Evolutionary conservation across 2,888 invertebrate species (phyloP).

Genomic region (Ectobius pallidus): DNA sequence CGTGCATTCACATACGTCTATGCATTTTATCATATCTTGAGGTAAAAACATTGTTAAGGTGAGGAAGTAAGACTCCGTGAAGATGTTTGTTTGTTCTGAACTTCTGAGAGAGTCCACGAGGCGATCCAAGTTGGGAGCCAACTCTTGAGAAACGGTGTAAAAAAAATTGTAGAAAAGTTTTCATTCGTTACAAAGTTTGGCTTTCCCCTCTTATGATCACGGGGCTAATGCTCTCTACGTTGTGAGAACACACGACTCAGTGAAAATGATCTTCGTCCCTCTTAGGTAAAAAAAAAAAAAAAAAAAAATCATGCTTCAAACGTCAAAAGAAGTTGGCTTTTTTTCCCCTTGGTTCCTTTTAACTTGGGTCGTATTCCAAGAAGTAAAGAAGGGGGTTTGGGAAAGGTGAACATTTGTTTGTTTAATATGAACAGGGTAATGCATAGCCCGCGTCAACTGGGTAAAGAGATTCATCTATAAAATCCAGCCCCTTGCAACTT

Average conservation of each 20-base stretch:
- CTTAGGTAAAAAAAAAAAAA: conserved; percentile 15
- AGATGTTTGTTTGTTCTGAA: neutral
- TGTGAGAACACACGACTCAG: conserved; percentile 8
- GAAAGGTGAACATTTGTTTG: no score
- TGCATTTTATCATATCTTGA: no score
- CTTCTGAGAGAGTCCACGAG: neutral
- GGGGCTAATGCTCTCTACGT: neutral
- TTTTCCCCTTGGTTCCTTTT: conserved; percentile 10
- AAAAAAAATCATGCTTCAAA: conserved; percentile 1
- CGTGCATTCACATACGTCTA: no score
- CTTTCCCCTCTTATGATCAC: neutral
- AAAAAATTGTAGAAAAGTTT: conserved; percentile 5
- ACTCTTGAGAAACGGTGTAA: neutral
- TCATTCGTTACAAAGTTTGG: neutral
- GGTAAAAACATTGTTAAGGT: no score
- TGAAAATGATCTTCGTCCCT: conserved; percentile 19
- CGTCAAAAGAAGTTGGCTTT: conserved; percentile 6
- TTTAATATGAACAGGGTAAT: no score
- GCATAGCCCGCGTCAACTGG: no score
- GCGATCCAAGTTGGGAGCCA: neutral
- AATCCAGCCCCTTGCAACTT: no score
- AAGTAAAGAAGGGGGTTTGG: no score
- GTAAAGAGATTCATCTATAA: no score
- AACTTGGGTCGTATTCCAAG: neutral
- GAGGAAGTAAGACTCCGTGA: neutral